A percentile compares a stretch with the other conserved stretches of the same genome.
These are phyloP conservation scores for Osmerus mordax DNA, from an alignment of 2,113 vertebrate genomes.

Conservation along the genomic window DNA sequence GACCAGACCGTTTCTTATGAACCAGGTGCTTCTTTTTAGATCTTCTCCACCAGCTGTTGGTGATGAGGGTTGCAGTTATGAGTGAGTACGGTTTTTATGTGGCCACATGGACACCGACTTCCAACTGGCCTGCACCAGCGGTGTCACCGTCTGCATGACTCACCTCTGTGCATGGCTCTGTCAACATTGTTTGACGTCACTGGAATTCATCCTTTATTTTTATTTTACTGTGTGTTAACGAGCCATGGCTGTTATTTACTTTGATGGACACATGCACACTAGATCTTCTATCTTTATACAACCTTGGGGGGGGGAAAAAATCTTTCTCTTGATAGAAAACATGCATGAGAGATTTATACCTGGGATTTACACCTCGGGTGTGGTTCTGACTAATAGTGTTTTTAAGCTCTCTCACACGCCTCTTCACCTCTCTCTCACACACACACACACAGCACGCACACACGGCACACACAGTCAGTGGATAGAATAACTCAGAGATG, in stretches of 20 bases:
- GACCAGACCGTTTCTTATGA: neutral
- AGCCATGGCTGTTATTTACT: neutral
- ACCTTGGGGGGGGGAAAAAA: constrained; percentile 64
- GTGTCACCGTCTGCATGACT: neutral
- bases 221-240: neutral
- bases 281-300: constrained; percentile 33
- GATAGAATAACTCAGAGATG: neutral
- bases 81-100: constrained; percentile 71
- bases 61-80: constrained; percentile 73
- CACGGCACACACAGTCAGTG: neutral
- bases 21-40: constrained; percentile 61
- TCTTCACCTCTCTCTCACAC: constrained; percentile 44
- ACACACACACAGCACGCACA: neutral
- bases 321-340: constrained; percentile 56
- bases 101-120: no score
- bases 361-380: constrained; percentile 61
- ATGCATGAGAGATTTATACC: constrained; percentile 68
- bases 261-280: neutral
- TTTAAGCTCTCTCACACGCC: constrained; percentile 36
- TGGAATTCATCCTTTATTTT: neutral
- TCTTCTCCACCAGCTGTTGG: constrained; percentile 78
- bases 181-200: constrained; percentile 25
- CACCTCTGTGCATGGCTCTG: constrained; percentile 34
- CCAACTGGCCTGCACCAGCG: no score
- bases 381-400: constrained; percentile 61